Base-by-base conservation (phyloP, 2,113 vertebrate species). In the Paraplagusia blochii region DNA sequence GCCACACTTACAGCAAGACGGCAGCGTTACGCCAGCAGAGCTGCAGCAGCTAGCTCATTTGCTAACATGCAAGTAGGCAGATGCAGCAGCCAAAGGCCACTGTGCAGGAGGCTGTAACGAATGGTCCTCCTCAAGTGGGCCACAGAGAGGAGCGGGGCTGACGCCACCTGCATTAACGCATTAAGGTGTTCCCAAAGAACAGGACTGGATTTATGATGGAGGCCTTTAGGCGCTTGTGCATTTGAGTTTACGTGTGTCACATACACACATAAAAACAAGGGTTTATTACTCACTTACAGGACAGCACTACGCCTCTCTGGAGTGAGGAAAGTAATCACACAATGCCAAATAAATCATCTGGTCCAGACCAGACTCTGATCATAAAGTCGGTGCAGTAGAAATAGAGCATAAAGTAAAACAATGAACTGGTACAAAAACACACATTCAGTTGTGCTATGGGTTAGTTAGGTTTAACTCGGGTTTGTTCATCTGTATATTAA, bases 51-150 rank as follows among this genome's bases (percentile, higher is more conserved):
- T 54, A 47, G 58, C 64, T 83, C 68, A 77, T 82, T 83, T 66
- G 62, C 63, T 49, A 72, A 66, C 63, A 63, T 70, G 63, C 53
- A 64, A 50, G 19, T 18, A 71, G 56, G 54, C 70, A 77, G 74
- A 63, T 68, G 61, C 63, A 40, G 72, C 44, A 58, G 44, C 64
- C 72, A 76, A 83, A 85, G 79, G 69, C 54, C 69, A 70, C 49
- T 14, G 45, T 53, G 47, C 46, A 45, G 50, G 44, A 75, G 62
- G 69, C 51, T 33, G 46, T 56, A 73, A 82, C 53, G 70, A 71
- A 80, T 81, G 52, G 47, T 38, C 18, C 58, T 18, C 58, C 48
- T 76, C 61, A 60, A 62, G 60, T 70, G 66, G 67, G 67, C 71
- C 70, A 79, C 69, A 60, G 9, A 74, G 35, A 22, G 50, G 57